Base-by-base conservation (phyloP, 1,140 invertebrate species). In the Drosophila bocqueti region DNA sequence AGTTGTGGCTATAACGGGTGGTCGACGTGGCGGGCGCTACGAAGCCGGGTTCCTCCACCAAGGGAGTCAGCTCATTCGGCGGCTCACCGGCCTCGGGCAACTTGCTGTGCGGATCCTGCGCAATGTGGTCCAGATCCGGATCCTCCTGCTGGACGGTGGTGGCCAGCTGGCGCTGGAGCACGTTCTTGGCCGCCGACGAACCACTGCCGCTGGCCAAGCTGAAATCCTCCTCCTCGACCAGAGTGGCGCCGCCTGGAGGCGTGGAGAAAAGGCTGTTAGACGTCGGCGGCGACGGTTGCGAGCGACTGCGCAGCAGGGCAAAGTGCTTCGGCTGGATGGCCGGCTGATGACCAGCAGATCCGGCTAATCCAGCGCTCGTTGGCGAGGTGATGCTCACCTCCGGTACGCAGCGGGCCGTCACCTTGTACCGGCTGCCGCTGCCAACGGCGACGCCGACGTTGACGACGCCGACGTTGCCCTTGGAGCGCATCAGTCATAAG, bases 401-500 rank as follows among this genome's bases (percentile, higher is more conserved):
- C 8, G 90, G 90, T 50, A 92, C 91, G 76, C 92, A 93, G 59
- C 91, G 90, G n/a, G 90, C 91, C 40, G 90, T 91, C 76, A 93
- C 92, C 69, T 93, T 93, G 76, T 93, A 90, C 43, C 91, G 91
- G 62, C 91, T 90, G 61, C 92, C 91, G 59, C 77, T 81, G 73
- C 90, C 82, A 66, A 80, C 69, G 77, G 75, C 79, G 61, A 86
- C 74, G 71, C 86, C 86, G 52, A 80, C 77, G 45, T 60, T 60
- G 65, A 86, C 83, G 57, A 77, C 76, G 55, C 83, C 83, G 68
- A 75, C 76, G 65, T 82, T 77, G 66, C 78, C 84, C 54, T 91
- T 90, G 54, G 84, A 83, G 58, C 83, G 86, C 77, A 93, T 81
- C 81, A 93, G 92, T 93, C 92, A 93, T 93, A 93, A 93, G 76